A percentile compares a stretch with the other conserved stretches of the same genome.
phyloP scores from a whole-genome alignment of 2,113 vertebrate genomes.

The Syngnathus typhle region DNA sequence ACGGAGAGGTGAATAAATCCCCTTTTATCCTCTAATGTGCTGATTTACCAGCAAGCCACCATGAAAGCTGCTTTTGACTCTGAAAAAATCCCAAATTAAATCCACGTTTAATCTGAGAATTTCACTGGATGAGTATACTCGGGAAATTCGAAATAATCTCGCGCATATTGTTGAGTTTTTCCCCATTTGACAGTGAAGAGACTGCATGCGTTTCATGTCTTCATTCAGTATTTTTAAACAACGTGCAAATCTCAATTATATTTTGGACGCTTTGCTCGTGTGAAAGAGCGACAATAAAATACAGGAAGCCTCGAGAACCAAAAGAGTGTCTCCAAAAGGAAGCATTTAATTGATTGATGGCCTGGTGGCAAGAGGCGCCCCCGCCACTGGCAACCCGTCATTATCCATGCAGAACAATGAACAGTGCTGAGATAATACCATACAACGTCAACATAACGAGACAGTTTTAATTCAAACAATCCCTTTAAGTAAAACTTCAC shows the following conservation, averaged over 20 bases:
- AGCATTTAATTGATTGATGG: slow-evolving; percentile 53
- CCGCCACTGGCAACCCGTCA: slow-evolving; percentile 21
- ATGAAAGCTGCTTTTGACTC: neutral
- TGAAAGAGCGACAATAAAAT: slow-evolving; percentile 14
- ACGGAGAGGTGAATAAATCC: too few relatives aligned
- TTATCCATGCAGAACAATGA: slow-evolving; percentile 26
- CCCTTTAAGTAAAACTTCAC: too few relatives aligned
- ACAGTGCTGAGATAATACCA: slow-evolving; percentile 31
- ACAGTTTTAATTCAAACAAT: slow-evolving; percentile 1
- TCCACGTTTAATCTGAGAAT: slow-evolving; percentile 8
- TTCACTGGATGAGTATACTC: neutral
- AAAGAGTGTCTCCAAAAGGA: slow-evolving; percentile 63
- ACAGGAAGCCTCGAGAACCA: slow-evolving; percentile 43
- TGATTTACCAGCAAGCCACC: neutral
- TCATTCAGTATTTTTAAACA: neutral
- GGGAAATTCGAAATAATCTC: slow-evolving; percentile 5
- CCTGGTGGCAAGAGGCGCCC: slow-evolving; percentile 30
- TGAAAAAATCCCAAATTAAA: neutral
- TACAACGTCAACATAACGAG: slow-evolving; percentile 23
- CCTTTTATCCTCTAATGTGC: neutral
- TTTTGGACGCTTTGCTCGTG: neutral
- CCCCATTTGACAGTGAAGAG: slow-evolving; percentile 10
- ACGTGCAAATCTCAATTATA: neutral
- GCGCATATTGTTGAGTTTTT: slow-evolving; percentile 21
- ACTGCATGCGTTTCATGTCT: neutral